Evolutionary conservation across 2,888 invertebrate species (phyloP).

Genomic region (Drosophila rellima): DNA sequence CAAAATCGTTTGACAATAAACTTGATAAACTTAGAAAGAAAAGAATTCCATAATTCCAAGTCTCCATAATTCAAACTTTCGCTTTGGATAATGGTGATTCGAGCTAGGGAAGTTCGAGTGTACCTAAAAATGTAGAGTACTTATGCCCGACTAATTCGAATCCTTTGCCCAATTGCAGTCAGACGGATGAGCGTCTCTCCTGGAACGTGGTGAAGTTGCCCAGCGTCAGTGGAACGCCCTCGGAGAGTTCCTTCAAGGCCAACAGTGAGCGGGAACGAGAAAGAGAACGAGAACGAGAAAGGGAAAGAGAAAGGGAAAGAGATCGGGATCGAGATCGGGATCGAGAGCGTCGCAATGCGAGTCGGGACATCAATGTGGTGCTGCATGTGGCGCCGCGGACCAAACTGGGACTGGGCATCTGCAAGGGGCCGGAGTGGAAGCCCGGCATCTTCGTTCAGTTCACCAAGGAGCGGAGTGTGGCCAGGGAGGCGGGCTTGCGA

Average conservation of each 20-base stretch:
- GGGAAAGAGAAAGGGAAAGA: not conserved
- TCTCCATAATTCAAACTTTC: too few relatives aligned
- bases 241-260: conserved; percentile 76
- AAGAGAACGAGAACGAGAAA: not conserved
- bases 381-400: conserved; percentile 93
- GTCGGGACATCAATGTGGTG: conserved; percentile 90
- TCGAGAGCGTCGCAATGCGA: conserved; percentile 57
- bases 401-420: conserved; percentile 94
- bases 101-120: too few relatives aligned
- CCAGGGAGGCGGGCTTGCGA: conserved; percentile 93
- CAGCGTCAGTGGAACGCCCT: conserved; percentile 80
- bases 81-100: too few relatives aligned
- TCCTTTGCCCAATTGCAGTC: conserved; percentile 46
- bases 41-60: too few relatives aligned
- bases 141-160: too few relatives aligned
- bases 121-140: too few relatives aligned
- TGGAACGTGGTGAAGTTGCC: conserved; percentile 91
- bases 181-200: conserved; percentile 89
- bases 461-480: conserved; percentile 95
- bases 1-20: too few relatives aligned
- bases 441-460: conserved; percentile 96
- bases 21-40: too few relatives aligned
- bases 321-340: conserved; percentile 2
- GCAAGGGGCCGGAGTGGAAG: conserved; percentile 94
- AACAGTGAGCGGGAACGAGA: conserved; percentile 16